Evolutionary conservation across 2,888 invertebrate genomes (phyloP).

Genomic region (Drosophila siamana): DNA sequence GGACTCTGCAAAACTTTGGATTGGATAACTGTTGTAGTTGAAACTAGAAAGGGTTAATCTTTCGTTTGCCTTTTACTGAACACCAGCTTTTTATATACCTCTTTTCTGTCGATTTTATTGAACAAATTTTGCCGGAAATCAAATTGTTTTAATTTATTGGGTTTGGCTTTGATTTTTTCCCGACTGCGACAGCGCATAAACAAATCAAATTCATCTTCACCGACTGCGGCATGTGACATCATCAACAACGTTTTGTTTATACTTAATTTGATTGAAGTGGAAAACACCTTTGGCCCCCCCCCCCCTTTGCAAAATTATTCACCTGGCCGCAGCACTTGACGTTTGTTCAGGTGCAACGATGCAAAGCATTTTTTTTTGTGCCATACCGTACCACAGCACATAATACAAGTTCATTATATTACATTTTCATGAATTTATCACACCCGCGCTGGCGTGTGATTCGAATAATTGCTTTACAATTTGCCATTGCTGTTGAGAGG

Average conservation of each 20-base stretch:
- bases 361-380: constrained; percentile 52
- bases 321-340: constrained; percentile 33
- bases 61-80: not conserved
- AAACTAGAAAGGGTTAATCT: not conserved
- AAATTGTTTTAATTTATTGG: constrained; percentile 22
- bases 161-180: constrained; percentile 3
- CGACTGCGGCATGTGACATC: constrained; percentile 71
- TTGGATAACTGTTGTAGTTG: too few species aligned
- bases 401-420: constrained; percentile 40
- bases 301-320: constrained; percentile 20
- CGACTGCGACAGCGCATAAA: constrained; percentile 41
- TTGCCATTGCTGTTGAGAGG: constrained; percentile 45
- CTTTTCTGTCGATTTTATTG: not conserved
- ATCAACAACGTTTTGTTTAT: constrained; percentile 37
- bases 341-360: constrained; percentile 70
- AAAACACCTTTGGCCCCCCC: constrained; percentile 2
- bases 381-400: constrained; percentile 1
- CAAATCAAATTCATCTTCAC: constrained; percentile 72
- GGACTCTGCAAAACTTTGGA: too few species aligned
- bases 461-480: constrained; percentile 78
- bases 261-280: constrained; percentile 27
- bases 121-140: not conserved
- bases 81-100: not conserved
- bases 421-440: constrained; percentile 57
- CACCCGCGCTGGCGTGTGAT: constrained; percentile 63